phyloP scores from a whole-genome alignment of 2,888 invertebrate genomes.

The Acanthosepion lycidas region DNA sequence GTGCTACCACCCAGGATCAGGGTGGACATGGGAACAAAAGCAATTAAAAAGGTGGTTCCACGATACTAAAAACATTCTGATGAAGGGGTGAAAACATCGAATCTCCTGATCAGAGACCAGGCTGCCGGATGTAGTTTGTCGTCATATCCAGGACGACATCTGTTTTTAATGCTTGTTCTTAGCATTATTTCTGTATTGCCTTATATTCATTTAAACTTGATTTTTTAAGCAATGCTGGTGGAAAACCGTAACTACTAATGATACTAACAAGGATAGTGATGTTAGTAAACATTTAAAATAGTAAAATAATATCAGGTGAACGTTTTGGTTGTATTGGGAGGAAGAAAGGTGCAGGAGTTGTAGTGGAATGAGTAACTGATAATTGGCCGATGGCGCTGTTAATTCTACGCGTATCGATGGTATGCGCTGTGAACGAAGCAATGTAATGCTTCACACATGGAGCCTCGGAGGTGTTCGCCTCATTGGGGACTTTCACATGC shows the following conservation, averaged over 20 bases:
- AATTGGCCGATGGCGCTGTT: background rate
- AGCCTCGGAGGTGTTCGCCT: background rate
- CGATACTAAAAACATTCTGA: no score
- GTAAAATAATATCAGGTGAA: background rate
- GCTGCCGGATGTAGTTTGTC: no score
- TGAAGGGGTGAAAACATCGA: no score
- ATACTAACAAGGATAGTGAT: background rate
- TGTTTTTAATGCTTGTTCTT: background rate
- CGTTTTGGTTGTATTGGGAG: background rate
- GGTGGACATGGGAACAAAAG: no score
- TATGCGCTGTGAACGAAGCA: background rate
- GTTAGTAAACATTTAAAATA: background rate
- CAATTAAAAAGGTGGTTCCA: no score
- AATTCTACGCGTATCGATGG: background rate
- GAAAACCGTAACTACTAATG: background rate
- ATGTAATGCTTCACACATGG: conserved; percentile 18
- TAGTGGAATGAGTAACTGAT: background rate
- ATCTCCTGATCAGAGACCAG: no score
- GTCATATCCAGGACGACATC: no score
- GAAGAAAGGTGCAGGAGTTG: background rate
- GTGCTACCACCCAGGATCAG: no score
- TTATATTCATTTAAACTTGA: background rate
- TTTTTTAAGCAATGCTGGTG: background rate
- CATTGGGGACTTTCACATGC: background rate
- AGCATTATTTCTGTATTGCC: no score